Conservation (phyloP, 2,888 invertebrate species). For the Escarpia spicata region DNA sequence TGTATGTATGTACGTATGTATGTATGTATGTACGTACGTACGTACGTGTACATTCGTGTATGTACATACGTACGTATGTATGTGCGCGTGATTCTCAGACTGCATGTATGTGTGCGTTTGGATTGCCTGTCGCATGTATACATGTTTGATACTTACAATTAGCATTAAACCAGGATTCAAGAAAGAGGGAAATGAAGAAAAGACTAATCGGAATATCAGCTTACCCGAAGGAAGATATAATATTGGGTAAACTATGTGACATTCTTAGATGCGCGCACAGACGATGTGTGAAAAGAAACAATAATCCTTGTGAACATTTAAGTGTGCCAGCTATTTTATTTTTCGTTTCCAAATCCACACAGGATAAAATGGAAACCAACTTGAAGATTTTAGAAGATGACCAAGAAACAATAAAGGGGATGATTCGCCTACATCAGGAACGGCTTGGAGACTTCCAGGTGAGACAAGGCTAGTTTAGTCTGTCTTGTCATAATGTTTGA, state of each 20-base stretch:
- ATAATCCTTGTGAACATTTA: not conserved
- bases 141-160: not conserved
- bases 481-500: too few species aligned
- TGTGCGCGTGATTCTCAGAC: not conserved
- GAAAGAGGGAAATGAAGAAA: not conserved
- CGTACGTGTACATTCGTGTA: not conserved
- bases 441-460: not conserved
- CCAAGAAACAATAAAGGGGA: not conserved
- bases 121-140: not conserved
- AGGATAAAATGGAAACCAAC: conserved; percentile 6
- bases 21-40: not conserved
- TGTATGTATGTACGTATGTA: not conserved
- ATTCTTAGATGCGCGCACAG: not conserved
- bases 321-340: not conserved
- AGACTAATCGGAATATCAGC: not conserved
- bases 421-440: not conserved
- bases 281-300: not conserved
- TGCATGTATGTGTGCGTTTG: not conserved
- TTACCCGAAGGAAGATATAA: too few species aligned
- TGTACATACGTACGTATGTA: not conserved
- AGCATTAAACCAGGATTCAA: not conserved
- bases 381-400: not conserved
- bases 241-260: too few species aligned
- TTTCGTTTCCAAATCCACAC: not conserved
- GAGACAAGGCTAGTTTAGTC: not conserved